These are phyloP conservation scores for Anagrus nilaparvatae DNA, from an alignment of 1,140 invertebrate genomes.

Conservation along the genomic window DNA sequence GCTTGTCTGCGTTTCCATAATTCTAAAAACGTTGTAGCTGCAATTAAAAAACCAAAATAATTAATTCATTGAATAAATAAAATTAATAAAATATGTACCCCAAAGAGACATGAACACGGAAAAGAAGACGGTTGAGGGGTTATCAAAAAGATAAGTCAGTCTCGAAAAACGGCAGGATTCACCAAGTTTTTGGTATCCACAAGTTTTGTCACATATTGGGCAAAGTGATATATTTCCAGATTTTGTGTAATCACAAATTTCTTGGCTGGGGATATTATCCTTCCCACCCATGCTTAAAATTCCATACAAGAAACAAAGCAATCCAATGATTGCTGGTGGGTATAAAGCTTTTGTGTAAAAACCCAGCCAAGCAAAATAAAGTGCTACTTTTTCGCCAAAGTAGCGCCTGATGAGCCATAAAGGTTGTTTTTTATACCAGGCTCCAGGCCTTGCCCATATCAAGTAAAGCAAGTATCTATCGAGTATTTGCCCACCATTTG, in stretches of 20 bases:
- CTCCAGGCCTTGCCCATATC: conserved; percentile 79
- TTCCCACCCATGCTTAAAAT: conserved; percentile 65
- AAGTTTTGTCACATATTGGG: conserved; percentile 79
- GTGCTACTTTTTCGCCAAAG: conserved; percentile 91
- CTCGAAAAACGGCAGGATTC: conserved; percentile 84
- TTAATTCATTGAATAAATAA: too few relatives aligned
- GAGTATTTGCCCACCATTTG: conserved; percentile 52
- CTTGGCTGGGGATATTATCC: conserved; percentile 80
- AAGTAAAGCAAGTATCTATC: conserved; percentile 74
- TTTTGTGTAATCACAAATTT: conserved; percentile 68
- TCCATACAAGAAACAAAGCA: conserved; percentile 81
- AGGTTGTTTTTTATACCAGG: conserved; percentile 86
- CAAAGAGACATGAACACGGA: conserved; percentile 97
- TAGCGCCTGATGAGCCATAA: conserved; percentile 79
- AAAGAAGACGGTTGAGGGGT: conserved; percentile 92
- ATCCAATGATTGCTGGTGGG: conserved; percentile 74
- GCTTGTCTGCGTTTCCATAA: conserved; percentile 88
- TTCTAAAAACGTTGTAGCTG: conserved; percentile 86
- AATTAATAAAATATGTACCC: too few relatives aligned
- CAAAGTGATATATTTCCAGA: conserved; percentile 74
- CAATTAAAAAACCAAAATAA: too few relatives aligned
- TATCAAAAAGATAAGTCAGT: conserved; percentile 92
- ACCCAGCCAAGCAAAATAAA: conserved; percentile 98
- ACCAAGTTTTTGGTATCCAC: conserved; percentile 68
- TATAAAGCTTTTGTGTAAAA: conserved; percentile 93